A percentile compares a stretch with the other conserved stretches of the same genome.
Conservation (phyloP, 2,888 invertebrate genomes). For the Chloroclysta siterata region DNA sequence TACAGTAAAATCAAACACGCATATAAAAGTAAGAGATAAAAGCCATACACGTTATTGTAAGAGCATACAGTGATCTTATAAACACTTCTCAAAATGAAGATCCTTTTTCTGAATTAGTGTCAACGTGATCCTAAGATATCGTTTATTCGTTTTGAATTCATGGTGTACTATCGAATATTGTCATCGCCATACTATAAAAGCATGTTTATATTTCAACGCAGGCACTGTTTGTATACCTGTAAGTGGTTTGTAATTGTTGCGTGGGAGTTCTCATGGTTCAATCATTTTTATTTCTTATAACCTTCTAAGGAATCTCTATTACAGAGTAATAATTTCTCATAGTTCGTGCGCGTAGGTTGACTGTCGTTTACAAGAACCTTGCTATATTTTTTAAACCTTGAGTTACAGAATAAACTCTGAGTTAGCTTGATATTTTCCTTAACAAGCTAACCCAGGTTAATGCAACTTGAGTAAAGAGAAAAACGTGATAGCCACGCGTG, state of each 20-base stretch:
- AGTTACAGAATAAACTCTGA: background rate
- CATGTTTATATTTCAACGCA: slow-evolving; percentile 46
- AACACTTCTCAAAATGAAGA: too few relatives aligned
- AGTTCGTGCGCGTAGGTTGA: background rate
- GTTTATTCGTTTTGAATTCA: slow-evolving; percentile 32
- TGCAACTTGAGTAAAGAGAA: background rate
- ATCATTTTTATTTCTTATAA: slow-evolving; percentile 44
- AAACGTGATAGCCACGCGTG: background rate
- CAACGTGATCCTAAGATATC: background rate
- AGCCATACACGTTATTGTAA: too few relatives aligned
- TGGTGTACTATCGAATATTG: slow-evolving; percentile 33
- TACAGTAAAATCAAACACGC: too few relatives aligned
- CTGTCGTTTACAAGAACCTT: background rate
- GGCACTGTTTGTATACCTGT: slow-evolving; percentile 50
- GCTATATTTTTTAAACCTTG: background rate
- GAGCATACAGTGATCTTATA: too few relatives aligned
- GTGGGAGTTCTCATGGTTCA: slow-evolving; percentile 48
- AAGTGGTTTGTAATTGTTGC: slow-evolving; percentile 54
- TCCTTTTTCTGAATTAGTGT: background rate
- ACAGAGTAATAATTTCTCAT: slow-evolving; percentile 21
- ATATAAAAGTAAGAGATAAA: too few relatives aligned
- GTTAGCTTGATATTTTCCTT: background rate
- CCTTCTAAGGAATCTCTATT: slow-evolving; percentile 43
- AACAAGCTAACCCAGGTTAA: background rate
- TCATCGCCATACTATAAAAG: slow-evolving; percentile 39